Percentiles rank a stretch among this genome's conserved stretches.
These are phyloP conservation scores for Passer domesticus DNA, from an alignment of 2,113 vertebrate genomes.

Conservation along the genomic window DNA sequence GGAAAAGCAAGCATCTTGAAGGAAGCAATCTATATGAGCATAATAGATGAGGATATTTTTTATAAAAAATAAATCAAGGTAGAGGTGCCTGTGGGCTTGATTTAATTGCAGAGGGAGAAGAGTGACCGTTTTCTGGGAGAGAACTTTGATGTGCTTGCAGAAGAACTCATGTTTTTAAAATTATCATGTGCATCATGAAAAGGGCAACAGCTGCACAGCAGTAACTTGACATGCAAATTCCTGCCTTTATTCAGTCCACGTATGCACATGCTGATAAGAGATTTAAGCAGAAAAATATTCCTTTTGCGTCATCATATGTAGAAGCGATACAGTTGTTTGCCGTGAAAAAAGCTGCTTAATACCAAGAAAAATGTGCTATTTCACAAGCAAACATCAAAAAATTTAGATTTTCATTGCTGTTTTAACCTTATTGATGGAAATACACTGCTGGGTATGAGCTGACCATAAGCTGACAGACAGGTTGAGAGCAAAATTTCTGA, in stretches of 20 bases:
- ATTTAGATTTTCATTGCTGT: background rate
- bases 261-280: constrained; percentile 48
- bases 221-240: constrained; percentile 56
- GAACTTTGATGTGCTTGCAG: background rate
- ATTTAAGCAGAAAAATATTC: constrained; percentile 24
- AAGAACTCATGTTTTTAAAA: constrained; percentile 43
- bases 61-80: background rate
- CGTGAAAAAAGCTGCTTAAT: background rate
- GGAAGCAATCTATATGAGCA: constrained; percentile 26
- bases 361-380: background rate
- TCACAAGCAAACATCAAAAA: background rate
- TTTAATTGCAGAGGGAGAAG: background rate
- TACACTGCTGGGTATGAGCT: background rate
- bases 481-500: background rate
- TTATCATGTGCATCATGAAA: constrained; percentile 41
- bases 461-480: background rate
- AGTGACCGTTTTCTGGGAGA: background rate
- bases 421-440: background rate
- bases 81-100: background rate
- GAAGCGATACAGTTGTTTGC: background rate
- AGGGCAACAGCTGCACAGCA: constrained; percentile 60
- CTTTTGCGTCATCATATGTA: background rate
- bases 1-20: constrained; percentile 25
- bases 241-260: constrained; percentile 39
- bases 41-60: constrained; percentile 39